Evolutionary conservation across 2,888 invertebrate species (phyloP).

Genomic region (Lycocerus yunnanus): DNA sequence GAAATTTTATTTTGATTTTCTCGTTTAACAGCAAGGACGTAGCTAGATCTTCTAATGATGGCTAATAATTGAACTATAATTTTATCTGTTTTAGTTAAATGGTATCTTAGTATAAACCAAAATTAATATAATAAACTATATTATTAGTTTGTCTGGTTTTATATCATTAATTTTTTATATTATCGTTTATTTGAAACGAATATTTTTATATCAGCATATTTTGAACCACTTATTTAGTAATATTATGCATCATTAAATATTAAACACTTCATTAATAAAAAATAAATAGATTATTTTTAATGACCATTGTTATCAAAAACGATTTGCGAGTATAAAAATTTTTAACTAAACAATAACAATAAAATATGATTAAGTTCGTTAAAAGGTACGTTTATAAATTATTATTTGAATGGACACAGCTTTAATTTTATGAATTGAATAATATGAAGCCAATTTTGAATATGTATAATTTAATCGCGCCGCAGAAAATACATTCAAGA

Average conservation of each 20-base stretch:
- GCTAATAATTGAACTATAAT: not conserved
- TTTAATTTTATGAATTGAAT: not conserved
- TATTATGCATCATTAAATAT: not conserved
- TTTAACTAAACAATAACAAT: not conserved
- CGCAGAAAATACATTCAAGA: not conserved
- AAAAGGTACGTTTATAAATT: not conserved
- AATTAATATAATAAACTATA: not conserved
- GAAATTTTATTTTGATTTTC: not conserved
- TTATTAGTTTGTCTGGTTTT: not conserved
- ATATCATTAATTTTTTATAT: not conserved
- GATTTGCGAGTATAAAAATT: not conserved
- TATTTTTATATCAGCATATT: not conserved
- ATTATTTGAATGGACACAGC: not conserved
- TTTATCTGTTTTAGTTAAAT: not conserved
- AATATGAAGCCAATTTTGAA: conserved; percentile 3
- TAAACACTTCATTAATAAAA: not conserved
- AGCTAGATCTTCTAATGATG: not conserved
- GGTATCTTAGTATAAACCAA: not conserved
- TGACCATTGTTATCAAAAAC: not conserved
- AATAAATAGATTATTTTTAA: not conserved
- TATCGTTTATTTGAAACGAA: not conserved
- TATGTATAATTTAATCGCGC: conserved; percentile 1
- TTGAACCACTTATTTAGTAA: not conserved
- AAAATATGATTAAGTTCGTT: not conserved
- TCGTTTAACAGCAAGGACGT: not conserved